Evolutionary conservation across 92 coral and sea anemone genomes (phyloP).

Genomic region (Phenganax marumi): DNA sequence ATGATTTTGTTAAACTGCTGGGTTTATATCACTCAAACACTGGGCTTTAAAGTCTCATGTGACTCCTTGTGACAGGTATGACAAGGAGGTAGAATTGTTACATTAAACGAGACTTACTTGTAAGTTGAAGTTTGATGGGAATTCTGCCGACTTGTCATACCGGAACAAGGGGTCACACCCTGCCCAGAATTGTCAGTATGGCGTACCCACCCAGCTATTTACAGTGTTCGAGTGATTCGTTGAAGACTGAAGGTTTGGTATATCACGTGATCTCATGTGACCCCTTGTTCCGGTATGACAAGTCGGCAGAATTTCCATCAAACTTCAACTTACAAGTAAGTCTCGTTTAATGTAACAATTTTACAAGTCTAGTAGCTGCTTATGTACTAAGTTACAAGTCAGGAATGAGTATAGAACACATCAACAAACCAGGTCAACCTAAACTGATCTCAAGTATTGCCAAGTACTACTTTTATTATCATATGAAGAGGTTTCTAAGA

Average conservation of each 20-base stretch:
- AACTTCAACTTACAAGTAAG: slow-evolving; percentile 15
- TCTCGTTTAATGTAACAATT: slow-evolving; percentile 7
- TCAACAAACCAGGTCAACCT: no score
- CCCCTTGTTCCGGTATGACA: slow-evolving; percentile 21
- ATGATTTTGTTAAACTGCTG: not conserved
- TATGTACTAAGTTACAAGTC: no score
- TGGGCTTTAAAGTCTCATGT: slow-evolving; percentile 15
- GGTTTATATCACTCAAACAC: not conserved
- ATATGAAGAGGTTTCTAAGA: no score
- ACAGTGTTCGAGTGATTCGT: not conserved
- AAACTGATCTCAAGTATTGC: no score
- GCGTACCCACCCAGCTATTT: not conserved
- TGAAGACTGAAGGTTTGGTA: slow-evolving; percentile 5
- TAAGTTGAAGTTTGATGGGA: slow-evolving; percentile 10
- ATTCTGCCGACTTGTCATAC: slow-evolving; percentile 12
- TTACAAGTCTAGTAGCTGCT: no score
- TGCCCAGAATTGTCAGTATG: not conserved
- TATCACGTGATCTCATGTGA: not conserved
- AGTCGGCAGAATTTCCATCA: slow-evolving; percentile 12
- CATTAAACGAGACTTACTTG: slow-evolving; percentile 3
- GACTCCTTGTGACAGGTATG: slow-evolving; percentile 12
- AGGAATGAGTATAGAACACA: no score
- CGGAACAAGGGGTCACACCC: slow-evolving; percentile 28
- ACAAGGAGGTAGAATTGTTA: not conserved
- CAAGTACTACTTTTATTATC: no score